phyloP scores from a whole-genome alignment of 2,888 invertebrate species.

The Drosophila pegasa region DNA sequence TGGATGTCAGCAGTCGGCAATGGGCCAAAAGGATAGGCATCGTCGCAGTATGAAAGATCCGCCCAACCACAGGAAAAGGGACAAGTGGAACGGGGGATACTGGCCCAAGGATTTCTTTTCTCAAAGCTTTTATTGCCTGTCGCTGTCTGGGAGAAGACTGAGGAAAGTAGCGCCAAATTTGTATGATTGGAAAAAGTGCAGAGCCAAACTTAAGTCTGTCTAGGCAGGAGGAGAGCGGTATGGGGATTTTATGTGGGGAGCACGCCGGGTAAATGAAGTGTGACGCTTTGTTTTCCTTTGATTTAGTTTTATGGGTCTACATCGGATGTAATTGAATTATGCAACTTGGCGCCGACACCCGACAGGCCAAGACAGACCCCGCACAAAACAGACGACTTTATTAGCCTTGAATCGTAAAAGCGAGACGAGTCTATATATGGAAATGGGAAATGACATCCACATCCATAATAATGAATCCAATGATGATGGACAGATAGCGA shows the following conservation, averaged over 20 bases:
- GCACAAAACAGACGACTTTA: slow-evolving; percentile 75
- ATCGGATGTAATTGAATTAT: slow-evolving; percentile 84
- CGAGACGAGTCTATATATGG: slow-evolving; percentile 15
- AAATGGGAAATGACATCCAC: slow-evolving; percentile 49
- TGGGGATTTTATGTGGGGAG: slow-evolving; percentile 24
- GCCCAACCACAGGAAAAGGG: slow-evolving; percentile 8
- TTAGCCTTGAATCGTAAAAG: slow-evolving; percentile 83
- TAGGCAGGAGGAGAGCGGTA: slow-evolving; percentile 34
- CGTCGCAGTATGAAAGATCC: slow-evolving; percentile 52
- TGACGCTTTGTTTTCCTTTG: slow-evolving; percentile 84
- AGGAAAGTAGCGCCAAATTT: slow-evolving; percentile 52
- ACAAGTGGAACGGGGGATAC: slow-evolving; percentile 6
- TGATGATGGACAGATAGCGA: slow-evolving; percentile 37
- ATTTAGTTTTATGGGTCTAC: slow-evolving; percentile 84
- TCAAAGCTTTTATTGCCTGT: slow-evolving; percentile 60
- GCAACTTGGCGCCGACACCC: slow-evolving; percentile 81
- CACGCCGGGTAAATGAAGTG: slow-evolving; percentile 79
- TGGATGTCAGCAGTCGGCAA: slow-evolving; percentile 48
- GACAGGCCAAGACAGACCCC: background rate
- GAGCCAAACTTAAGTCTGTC: slow-evolving; percentile 25
- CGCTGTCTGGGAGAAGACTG: slow-evolving; percentile 41
- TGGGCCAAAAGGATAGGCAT: slow-evolving; percentile 54
- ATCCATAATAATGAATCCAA: slow-evolving; percentile 31
- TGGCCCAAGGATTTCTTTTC: slow-evolving; percentile 33
- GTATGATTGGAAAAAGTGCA: slow-evolving; percentile 37